Evolutionary conservation across 1,140 invertebrate species (phyloP).

Genomic region (Ridgeia piscesae): DNA sequence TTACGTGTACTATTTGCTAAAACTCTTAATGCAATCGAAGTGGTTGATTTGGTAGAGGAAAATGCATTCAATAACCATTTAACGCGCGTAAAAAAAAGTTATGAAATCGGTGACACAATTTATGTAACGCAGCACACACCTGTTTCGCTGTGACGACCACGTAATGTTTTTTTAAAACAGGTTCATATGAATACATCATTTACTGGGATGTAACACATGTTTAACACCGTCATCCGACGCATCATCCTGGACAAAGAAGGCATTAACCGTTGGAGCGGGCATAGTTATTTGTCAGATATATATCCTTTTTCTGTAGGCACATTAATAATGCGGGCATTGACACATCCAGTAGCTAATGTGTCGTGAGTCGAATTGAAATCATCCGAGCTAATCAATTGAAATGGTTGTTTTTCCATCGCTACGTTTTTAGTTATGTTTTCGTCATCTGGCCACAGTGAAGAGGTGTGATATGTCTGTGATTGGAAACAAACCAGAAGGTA

Average conservation of each 20-base stretch:
- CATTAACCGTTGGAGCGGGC: too few species aligned
- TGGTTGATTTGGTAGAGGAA: too few species aligned
- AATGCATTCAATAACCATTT: too few species aligned
- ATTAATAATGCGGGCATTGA: background rate
- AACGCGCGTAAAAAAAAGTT: background rate
- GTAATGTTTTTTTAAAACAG: background rate
- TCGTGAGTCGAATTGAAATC: background rate
- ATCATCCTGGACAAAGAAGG: background rate
- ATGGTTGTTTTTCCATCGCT: background rate
- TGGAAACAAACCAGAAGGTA: background rate
- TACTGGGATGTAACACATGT: background rate
- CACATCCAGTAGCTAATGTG: background rate
- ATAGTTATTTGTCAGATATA: too few species aligned
- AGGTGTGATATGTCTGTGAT: background rate
- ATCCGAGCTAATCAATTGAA: background rate
- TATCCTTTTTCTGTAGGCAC: background rate
- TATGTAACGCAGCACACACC: background rate
- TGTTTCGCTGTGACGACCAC: background rate
- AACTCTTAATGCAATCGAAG: too few species aligned
- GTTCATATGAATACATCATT: background rate
- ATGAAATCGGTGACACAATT: background rate
- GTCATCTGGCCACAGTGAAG: background rate
- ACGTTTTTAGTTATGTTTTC: background rate
- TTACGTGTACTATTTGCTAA: too few species aligned
- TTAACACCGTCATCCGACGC: background rate